Base-by-base conservation (phyloP, 1,140 invertebrate species). In the Oncopodura yosiiana region DNA sequence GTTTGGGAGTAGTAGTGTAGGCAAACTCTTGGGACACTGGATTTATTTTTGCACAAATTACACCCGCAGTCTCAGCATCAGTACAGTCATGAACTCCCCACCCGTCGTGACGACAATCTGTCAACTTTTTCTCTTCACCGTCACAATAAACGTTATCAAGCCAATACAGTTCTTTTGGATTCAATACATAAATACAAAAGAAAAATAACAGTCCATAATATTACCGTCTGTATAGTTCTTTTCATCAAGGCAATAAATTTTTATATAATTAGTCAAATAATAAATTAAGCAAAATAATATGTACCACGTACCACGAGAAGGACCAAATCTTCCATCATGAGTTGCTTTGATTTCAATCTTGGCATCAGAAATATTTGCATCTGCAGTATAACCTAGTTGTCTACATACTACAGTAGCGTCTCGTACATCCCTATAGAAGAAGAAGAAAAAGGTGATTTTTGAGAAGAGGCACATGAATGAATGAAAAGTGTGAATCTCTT, bases 141-240 rank as follows among this genome's bases (percentile, higher is more conserved):
- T 81, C 76, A 69, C 91, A 96, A 54, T 80, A 81, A 4, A 93
- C 69, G 69, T 93, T 88, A 67, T 94, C 89, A 82, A 95, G 83
- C 86, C 87, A 92, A 62, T 80, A 88, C 62, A 77, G 79, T 62
- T 77, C 85, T 87, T 59, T 12, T 57, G 46, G n/a, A 50, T 23
- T 9, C 11, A 18, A n/a, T 16, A 38, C 45, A 48, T 12, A 24
- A 23, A n/a, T 18, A 11, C 27, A n/a, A 12, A 56, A 49, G 16
- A 29, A 16, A 56, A 30, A 2, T 0, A 19, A 24, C 0, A 18
- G 1, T 19, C 46, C 27, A 24, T 21, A 46, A n/a, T n/a, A n/a
- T n/a, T n/a, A n/a, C n/a, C n/a, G n/a, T n/a, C n/a, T n/a, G n/a
- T 34, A 2, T 0, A 0, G n/a, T 3, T 44, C 9, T 50, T 14